Evolutionary conservation across 2,888 invertebrate genomes (phyloP), one percentile per base, ranked within the genome.

Genomic region (Salticus scenicus): DNA sequence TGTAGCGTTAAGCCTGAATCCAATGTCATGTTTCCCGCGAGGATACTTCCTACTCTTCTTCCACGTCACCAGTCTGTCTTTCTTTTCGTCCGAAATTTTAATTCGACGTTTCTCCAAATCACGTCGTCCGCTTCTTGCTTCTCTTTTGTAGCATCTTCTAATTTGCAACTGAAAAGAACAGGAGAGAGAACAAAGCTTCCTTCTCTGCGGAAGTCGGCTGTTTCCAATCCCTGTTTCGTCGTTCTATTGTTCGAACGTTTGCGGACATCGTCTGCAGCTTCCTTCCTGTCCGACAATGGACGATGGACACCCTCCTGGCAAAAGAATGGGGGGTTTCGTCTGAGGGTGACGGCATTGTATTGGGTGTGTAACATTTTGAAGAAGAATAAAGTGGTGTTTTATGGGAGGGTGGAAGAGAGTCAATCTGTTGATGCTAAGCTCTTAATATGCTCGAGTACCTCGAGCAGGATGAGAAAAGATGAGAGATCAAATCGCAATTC

Each of bases 91-190:
- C 20, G 24, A 57, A 10, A 57, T 57, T 57, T 57, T 24, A 57
- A 57, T 57, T 57, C 57, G 24, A 57, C 57, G 24, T 24, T 24
- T 57, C 57, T 20, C 57, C 14, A 57, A 57, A 57, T 57, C 57
- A 7, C 57, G 17, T 10, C 57, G 57, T 24, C 24, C 57, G 57
- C 57, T 57, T 57, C 57, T 57, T 57, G 57, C 57, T 24, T 17
- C 17, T 24, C 57, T 7, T 24, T 24, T 71, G 14, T 41, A 30
- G 57, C 64, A 41, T 28, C 42, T 57, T 30, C 75, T 82, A 75
- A 82, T 82, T 82, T 82, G 82, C 82, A 82, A 82, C 75, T 82
- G 71, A 82, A 82, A 76, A 81, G 74, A 74, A 81, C 37, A 33
- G 57, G 24, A 10, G 24, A 5, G 24, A 57, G 57, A 57, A 57